phyloP scores from a whole-genome alignment of 2,888 invertebrate species.

The Adelphocoris suturalis region DNA sequence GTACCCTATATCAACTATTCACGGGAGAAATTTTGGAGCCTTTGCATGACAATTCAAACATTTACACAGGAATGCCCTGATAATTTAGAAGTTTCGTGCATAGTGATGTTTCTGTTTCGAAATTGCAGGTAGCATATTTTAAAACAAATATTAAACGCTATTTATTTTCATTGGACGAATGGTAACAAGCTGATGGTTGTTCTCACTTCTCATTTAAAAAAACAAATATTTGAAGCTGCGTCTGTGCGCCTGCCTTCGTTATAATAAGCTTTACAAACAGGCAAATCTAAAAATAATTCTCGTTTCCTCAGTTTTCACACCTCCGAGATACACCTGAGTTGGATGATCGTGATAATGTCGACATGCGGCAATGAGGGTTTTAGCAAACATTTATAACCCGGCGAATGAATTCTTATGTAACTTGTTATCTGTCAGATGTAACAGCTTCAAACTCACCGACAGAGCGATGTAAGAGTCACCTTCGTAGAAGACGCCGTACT shows the following conservation, averaged over 20 bases:
- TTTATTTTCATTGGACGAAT: no score
- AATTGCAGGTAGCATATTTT: no score
- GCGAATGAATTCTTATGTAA: neutral
- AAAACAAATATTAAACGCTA: no score
- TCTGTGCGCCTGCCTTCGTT: neutral
- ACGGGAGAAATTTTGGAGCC: no score
- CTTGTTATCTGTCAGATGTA: neutral
- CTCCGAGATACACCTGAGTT: neutral
- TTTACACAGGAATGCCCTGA: no score
- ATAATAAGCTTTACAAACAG: constrained; percentile 17
- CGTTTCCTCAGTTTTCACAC: neutral
- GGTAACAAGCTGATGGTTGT: no score
- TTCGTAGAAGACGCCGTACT: constrained; percentile 90
- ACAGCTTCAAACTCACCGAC: constrained; percentile 4
- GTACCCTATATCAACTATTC: no score
- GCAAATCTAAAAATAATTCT: neutral
- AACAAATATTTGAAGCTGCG: no score
- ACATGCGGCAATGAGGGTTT: neutral
- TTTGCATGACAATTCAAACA: no score
- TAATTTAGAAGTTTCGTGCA: no score
- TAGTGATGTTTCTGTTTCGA: no score
- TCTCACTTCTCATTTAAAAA: no score
- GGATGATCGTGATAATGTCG: neutral
- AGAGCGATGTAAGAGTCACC: constrained; percentile 93
- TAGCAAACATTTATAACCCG: neutral